These are phyloP conservation scores for Scaptomyza parva DNA, from an alignment of 2,888 invertebrate species.

Conservation along the genomic window DNA sequence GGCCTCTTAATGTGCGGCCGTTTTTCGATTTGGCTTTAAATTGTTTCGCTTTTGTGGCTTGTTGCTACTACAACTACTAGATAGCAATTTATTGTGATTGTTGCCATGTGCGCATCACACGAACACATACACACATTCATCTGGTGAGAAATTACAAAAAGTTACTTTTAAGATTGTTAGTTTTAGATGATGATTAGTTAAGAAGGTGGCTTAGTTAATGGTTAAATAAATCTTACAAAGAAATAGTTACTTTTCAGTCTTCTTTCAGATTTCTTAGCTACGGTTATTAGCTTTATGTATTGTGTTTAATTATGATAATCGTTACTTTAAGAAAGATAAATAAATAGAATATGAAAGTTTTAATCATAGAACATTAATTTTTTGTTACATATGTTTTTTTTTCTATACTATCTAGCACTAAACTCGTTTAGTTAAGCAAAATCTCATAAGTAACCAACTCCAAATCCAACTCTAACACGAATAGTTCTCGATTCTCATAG, in stretches of 20 bases:
- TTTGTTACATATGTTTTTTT: neutral
- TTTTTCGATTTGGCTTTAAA: conserved; percentile 56
- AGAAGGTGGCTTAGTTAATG: neutral
- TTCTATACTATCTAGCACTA: neutral
- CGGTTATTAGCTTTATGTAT: neutral
- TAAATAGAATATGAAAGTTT: neutral
- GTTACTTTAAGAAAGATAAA: neutral
- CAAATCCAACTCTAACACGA: neutral
- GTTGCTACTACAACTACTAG: neutral
- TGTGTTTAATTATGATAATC: no score
- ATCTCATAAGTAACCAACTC: neutral
- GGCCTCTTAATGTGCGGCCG: conserved; percentile 40
- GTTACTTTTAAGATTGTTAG: neutral
- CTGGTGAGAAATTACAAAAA: conserved; percentile 1
- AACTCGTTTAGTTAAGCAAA: neutral
- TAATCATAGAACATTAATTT: neutral
- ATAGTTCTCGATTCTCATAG: neutral
- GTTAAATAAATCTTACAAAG: neutral
- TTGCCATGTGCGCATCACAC: neutral
- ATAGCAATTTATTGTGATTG: conserved; percentile 8
- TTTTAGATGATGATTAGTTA: neutral
- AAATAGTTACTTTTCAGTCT: no score
- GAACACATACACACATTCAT: no score
- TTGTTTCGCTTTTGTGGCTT: conserved; percentile 36
- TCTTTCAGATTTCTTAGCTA: neutral